phyloP scores from a whole-genome alignment of 2,797 vertebrate genomes.

The Podarcis siculus region DNA sequence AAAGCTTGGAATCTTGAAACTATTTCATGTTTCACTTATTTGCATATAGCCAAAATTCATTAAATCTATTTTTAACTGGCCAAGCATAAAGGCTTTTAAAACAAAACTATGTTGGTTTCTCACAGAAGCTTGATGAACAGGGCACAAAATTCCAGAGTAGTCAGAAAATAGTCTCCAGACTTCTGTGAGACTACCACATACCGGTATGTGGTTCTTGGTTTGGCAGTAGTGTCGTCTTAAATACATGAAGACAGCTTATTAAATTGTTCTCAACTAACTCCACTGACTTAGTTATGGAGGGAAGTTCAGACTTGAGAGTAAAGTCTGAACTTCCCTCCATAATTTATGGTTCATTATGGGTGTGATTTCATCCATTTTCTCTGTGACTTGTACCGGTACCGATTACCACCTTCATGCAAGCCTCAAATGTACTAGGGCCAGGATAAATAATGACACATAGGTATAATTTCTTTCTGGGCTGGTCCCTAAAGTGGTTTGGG shows the following conservation, averaged over 20 bases:
- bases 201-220: too few species aligned
- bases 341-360: not conserved
- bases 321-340: not conserved
- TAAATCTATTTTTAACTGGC: not conserved
- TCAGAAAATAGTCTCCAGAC: not conserved
- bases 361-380: not conserved
- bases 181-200: too few species aligned
- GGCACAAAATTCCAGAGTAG: not conserved
- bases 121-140: not conserved
- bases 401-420: not conserved
- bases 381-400: not conserved
- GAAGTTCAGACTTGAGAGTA: too few species aligned
- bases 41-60: not conserved
- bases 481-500: not conserved
- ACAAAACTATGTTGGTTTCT: not conserved
- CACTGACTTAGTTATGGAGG: too few species aligned
- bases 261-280: not conserved
- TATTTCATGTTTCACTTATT: constrained; percentile 34
- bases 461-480: not conserved
- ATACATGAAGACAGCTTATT: not conserved
- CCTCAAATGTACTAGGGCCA: not conserved
- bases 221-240: not conserved
- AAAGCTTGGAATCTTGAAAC: constrained; percentile 46
- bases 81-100: not conserved
- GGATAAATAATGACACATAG: not conserved